Evolutionary conservation across 2,797 vertebrate species (phyloP).

Genomic region (Acrossocheilus fasciatus): DNA sequence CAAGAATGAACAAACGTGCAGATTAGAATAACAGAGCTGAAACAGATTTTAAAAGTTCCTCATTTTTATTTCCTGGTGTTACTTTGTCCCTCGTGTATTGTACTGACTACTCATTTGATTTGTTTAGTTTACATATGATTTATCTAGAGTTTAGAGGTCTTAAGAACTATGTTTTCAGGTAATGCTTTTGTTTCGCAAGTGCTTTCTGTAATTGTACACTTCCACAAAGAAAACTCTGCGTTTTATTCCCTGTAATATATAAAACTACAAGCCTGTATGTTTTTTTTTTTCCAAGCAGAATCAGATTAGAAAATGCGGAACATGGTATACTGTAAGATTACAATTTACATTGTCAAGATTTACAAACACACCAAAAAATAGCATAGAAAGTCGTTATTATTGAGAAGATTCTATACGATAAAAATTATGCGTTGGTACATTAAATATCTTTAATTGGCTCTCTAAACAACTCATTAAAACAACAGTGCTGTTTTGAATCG

Average conservation of each 20-base stretch:
- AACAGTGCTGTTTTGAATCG: background rate
- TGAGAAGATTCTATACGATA: background rate
- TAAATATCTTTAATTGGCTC: background rate
- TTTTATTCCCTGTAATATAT: background rate
- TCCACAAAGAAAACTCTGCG: background rate
- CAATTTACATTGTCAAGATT: background rate
- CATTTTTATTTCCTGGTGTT: conserved; percentile 61
- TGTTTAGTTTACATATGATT: background rate
- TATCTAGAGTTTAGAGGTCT: background rate
- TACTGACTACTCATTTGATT: background rate
- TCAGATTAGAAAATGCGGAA: background rate
- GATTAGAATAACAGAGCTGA: conserved; percentile 46
- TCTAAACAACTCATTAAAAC: background rate
- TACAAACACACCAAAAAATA: background rate
- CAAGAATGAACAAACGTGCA: background rate
- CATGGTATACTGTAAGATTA: background rate
- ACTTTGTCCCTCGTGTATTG: conserved; percentile 23
- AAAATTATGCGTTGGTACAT: background rate
- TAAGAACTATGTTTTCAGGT: background rate
- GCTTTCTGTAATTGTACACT: background rate
- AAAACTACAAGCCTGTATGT: background rate
- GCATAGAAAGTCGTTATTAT: background rate
- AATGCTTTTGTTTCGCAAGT: background rate
- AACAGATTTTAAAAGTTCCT: conserved; percentile 57
- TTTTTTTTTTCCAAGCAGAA: background rate